Evolutionary conservation across 2,797 vertebrate genomes (phyloP).

Genomic region (Propithecus deckenii): DNA sequence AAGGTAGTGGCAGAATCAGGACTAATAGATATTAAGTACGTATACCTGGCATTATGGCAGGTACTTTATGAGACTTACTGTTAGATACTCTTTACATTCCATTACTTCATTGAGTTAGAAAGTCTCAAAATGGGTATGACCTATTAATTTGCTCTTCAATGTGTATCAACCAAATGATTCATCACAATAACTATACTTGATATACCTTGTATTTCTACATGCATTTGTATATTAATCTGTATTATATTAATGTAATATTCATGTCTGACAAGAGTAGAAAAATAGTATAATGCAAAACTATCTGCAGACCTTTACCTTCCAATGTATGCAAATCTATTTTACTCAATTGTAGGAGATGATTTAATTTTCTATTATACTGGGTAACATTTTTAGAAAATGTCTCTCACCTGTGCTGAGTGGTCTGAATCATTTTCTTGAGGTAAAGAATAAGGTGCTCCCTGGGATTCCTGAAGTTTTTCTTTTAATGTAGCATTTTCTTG

Average conservation of each 20-base stretch:
- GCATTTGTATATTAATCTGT: neutral
- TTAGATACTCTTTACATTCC: neutral
- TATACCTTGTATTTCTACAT: neutral
- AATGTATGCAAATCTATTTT: constrained; percentile 4
- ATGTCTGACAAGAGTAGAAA: neutral
- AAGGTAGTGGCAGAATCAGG: neutral
- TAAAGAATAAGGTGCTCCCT: constrained; percentile 62
- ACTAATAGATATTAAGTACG: neutral
- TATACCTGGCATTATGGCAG: neutral
- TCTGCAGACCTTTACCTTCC: neutral
- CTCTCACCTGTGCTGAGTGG: constrained; percentile 85
- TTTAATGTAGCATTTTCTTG: constrained; percentile 89
- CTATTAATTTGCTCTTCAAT: constrained; percentile 25
- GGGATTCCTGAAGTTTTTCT: constrained; percentile 85
- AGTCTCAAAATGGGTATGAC: neutral
- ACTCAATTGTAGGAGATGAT: neutral
- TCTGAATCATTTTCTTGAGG: constrained; percentile 83
- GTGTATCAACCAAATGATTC: neutral
- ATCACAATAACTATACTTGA: neutral
- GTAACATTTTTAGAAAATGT: constrained; percentile 47
- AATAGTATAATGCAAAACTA: neutral
- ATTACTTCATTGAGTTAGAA: constrained; percentile 6
- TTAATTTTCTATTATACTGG: neutral
- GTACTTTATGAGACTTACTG: neutral
- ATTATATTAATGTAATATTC: neutral